These are phyloP conservation scores for Syrmaticus mikado DNA, from an alignment of 2,113 vertebrate species.

Conservation along the genomic window DNA sequence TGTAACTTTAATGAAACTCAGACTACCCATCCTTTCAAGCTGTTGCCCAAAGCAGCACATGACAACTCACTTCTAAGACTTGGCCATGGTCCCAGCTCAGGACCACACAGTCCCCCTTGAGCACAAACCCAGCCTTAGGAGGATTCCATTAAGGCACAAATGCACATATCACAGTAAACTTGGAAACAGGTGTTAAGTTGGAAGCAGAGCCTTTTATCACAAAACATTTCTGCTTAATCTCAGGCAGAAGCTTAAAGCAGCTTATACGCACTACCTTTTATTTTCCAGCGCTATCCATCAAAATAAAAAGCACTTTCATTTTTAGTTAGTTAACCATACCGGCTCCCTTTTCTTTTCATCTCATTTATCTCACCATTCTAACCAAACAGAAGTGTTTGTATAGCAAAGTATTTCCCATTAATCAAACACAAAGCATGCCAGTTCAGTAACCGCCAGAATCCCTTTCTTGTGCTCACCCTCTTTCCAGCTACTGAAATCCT, in stretches of 20 bases:
- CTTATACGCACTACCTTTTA: background rate
- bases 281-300: background rate
- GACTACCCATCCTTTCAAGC: background rate
- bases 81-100: background rate
- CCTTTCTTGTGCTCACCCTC: background rate
- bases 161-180: background rate
- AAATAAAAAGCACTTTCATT: background rate
- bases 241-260: background rate
- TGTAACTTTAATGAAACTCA: background rate
- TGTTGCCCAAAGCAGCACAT: background rate
- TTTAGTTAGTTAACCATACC: background rate
- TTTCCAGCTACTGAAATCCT: background rate
- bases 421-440: background rate
- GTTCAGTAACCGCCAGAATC: background rate
- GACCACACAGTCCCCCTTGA: background rate
- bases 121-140: background rate
- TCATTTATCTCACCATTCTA: background rate
- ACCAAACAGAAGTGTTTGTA: background rate
- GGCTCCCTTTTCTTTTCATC: background rate
- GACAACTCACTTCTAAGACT: background rate
- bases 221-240: background rate
- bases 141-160: background rate
- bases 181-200: background rate
- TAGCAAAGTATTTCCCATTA: background rate
- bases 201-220: background rate